phyloP scores from a whole-genome alignment of 2,888 invertebrate species.

The Eilema griseolum region DNA sequence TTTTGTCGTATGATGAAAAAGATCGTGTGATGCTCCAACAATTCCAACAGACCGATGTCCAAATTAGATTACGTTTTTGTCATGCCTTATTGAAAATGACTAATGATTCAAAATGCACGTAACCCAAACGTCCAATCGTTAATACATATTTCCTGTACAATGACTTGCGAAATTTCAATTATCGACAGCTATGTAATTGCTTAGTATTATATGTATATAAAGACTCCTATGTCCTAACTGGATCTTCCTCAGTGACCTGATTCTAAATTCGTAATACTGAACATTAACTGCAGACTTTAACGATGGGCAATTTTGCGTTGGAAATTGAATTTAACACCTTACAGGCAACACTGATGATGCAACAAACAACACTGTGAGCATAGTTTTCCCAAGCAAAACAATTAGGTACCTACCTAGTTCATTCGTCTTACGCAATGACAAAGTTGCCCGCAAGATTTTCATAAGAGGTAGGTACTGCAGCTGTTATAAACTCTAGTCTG shows the following conservation, averaged over 20 bases:
- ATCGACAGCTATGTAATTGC: not conserved
- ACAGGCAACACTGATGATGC: not conserved
- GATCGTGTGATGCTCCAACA: not conserved
- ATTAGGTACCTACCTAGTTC: not conserved
- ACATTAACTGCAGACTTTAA: not conserved
- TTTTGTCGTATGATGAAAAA: not conserved
- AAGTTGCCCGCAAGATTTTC: not conserved
- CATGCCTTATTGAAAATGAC: too few species aligned
- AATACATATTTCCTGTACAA: too few species aligned
- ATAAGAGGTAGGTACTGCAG: not conserved
- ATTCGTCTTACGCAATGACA: not conserved
- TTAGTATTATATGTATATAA: too few species aligned
- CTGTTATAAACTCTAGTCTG: too few species aligned
- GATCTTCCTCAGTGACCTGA: not conserved
- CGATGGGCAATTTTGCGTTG: not conserved
- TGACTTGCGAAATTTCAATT: not conserved
- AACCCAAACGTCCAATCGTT: too few species aligned
- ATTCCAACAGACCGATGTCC: too few species aligned
- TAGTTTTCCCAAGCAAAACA: not conserved
- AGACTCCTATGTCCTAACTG: too few species aligned
- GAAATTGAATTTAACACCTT: not conserved
- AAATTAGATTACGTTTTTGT: not conserved
- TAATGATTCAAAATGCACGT: too few species aligned
- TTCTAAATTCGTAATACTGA: not conserved
- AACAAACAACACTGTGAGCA: not conserved